phyloP scores from a whole-genome alignment of 2,797 vertebrate genomes.

The Microctenopoma lineatum region DNA sequence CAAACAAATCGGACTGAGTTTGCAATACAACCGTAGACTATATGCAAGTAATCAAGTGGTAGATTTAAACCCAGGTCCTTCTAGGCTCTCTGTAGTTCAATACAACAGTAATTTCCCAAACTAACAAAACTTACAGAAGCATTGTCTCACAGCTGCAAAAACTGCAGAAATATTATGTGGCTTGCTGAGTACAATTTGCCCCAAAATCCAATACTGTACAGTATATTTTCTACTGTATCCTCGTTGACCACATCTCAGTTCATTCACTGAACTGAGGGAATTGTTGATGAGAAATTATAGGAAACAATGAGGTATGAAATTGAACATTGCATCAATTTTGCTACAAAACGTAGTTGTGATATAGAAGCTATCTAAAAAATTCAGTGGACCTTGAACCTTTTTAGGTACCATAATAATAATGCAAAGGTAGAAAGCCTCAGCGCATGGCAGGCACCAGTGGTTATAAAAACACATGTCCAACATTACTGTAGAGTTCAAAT shows the following conservation, averaged over 20 bases:
- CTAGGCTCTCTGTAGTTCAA: too few species aligned
- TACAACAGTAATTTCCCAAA: background rate
- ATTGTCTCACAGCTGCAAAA: conserved; percentile 7
- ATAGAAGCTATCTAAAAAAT: background rate
- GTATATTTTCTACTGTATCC: background rate
- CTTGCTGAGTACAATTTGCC: background rate
- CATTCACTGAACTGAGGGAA: background rate
- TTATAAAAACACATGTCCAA: background rate
- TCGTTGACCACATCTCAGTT: background rate
- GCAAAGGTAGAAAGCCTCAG: background rate
- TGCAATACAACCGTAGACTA: too few species aligned
- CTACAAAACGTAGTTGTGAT: background rate
- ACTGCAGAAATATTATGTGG: background rate
- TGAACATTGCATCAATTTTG: background rate
- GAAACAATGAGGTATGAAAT: background rate
- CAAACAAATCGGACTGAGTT: too few species aligned
- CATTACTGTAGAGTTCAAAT: background rate
- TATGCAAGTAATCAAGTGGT: too few species aligned
- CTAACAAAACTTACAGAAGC: background rate
- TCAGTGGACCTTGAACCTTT: background rate
- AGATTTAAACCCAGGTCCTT: too few species aligned
- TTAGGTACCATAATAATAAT: background rate
- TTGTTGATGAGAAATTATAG: background rate
- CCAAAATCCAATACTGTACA: background rate
- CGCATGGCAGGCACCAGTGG: background rate